Conservation (phyloP, 1,140 invertebrate species). For the Penaeus indicus region DNA sequence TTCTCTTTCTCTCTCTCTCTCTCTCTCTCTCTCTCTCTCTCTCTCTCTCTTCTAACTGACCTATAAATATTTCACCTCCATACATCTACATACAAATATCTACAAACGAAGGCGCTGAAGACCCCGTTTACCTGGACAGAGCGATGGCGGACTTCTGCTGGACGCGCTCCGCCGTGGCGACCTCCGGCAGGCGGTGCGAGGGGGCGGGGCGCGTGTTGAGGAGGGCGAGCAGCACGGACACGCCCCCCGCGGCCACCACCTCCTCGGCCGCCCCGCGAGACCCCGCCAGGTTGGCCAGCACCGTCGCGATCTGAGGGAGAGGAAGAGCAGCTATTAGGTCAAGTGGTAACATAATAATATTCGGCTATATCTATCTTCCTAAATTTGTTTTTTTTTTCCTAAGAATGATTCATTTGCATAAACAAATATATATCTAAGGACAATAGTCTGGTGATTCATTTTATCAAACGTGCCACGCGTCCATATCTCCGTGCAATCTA, state of each 20-base stretch:
- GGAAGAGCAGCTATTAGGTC: background rate
- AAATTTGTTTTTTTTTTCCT: too few relatives aligned
- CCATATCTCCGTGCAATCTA: too few relatives aligned
- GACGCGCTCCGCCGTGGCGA: constrained; percentile 81
- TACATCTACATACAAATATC: background rate
- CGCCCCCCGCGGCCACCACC: constrained; percentile 72
- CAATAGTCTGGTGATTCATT: too few relatives aligned
- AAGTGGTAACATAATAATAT: too few relatives aligned
- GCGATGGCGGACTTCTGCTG: constrained; percentile 89
- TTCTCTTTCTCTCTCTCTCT: too few relatives aligned
- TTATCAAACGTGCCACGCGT: too few relatives aligned
- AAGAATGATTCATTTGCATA: too few relatives aligned
- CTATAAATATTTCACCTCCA: too few relatives aligned
- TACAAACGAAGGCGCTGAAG: background rate
- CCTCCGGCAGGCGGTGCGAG: constrained; percentile 71
- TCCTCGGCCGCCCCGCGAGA: constrained; percentile 75
- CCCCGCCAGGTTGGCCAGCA: constrained; percentile 84
- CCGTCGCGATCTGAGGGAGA: constrained; percentile 76
- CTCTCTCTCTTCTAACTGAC: too few relatives aligned
- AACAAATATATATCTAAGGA: too few relatives aligned
- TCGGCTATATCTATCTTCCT: too few relatives aligned
- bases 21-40: too few relatives aligned
- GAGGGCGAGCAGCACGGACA: constrained; percentile 83
- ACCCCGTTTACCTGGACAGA: constrained; percentile 77
- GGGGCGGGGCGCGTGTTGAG: constrained; percentile 78